phyloP scores from a whole-genome alignment of 92 coral and sea anemone species.

The Pocillopora grandis region DNA sequence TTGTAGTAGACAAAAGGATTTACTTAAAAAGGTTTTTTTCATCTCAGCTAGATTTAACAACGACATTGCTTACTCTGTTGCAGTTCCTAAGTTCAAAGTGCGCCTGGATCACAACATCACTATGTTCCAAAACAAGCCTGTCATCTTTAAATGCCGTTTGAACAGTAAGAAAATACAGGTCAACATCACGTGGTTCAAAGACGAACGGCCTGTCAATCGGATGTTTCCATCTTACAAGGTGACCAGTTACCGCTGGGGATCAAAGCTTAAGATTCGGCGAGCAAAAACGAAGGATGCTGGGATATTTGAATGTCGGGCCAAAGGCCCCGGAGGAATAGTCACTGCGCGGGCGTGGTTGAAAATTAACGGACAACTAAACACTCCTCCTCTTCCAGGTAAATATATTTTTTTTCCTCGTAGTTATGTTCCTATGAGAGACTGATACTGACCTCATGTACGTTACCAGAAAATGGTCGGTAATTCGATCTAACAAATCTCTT shows the following conservation, averaged over 20 bases:
- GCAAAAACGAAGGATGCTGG: constrained; percentile 76
- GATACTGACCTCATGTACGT: neutral
- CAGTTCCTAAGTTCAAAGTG: constrained; percentile 46
- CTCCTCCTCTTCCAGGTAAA: constrained; percentile 5
- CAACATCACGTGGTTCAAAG: constrained; percentile 91
- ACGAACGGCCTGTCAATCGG: constrained; percentile 58
- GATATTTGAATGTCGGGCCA: constrained; percentile 67
- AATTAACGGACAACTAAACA: neutral
- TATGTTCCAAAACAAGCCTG: constrained; percentile 75
- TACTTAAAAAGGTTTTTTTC: no score
- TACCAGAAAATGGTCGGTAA: neutral
- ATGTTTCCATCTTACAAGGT: constrained; percentile 60
- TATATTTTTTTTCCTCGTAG: neutral
- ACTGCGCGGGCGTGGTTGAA: constrained; percentile 38
- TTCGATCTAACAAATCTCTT: neutral
- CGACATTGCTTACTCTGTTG: neutral
- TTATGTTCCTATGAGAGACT: no score
- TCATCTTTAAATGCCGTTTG: constrained; percentile 83
- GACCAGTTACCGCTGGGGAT: constrained; percentile 68
- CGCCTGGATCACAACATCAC: constrained; percentile 65
- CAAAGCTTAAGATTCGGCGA: constrained; percentile 82
- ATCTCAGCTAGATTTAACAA: neutral
- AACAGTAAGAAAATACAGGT: constrained; percentile 61
- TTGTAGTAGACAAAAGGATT: no score
- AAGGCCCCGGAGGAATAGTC: constrained; percentile 44